phyloP scores from a whole-genome alignment of 2,888 invertebrate species.

The Drepana falcataria region DNA sequence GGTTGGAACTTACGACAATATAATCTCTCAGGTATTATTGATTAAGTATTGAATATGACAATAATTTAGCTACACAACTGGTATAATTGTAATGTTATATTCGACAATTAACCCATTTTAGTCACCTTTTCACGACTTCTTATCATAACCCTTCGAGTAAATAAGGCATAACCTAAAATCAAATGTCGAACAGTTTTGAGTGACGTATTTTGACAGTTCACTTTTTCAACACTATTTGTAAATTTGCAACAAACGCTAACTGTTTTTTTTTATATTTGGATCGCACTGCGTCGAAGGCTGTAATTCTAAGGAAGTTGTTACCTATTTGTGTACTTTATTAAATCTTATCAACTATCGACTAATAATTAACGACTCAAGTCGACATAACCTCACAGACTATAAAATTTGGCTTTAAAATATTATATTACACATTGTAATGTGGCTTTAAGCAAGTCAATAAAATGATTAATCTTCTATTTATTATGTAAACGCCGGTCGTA shows the following conservation, averaged over 20 bases:
- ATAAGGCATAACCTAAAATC: no score
- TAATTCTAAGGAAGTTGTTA: constrained; percentile 70
- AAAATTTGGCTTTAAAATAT: constrained; percentile 77
- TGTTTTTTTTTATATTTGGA: constrained; percentile 6
- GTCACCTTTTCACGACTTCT: no score
- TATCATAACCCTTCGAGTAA: no score
- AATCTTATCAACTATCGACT: constrained; percentile 68
- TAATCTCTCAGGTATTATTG: neutral
- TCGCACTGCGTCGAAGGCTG: constrained; percentile 47
- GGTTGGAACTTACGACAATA: neutral
- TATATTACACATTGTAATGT: constrained; percentile 69
- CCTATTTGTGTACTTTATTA: constrained; percentile 70
- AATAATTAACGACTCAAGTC: constrained; percentile 66
- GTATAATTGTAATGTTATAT: no score
- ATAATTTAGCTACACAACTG: no score
- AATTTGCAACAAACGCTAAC: neutral
- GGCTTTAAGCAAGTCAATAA: constrained; percentile 74
- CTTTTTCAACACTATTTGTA: neutral
- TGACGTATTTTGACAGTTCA: neutral
- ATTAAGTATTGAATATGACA: no score
- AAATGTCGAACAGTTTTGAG: no score
- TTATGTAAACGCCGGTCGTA: constrained; percentile 36
- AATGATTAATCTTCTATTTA: constrained; percentile 68
- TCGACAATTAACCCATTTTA: no score
- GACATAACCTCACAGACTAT: constrained; percentile 78